Evolutionary conservation across 2,797 vertebrate species (phyloP).

Genomic region (Chaunax sp.): DNA sequence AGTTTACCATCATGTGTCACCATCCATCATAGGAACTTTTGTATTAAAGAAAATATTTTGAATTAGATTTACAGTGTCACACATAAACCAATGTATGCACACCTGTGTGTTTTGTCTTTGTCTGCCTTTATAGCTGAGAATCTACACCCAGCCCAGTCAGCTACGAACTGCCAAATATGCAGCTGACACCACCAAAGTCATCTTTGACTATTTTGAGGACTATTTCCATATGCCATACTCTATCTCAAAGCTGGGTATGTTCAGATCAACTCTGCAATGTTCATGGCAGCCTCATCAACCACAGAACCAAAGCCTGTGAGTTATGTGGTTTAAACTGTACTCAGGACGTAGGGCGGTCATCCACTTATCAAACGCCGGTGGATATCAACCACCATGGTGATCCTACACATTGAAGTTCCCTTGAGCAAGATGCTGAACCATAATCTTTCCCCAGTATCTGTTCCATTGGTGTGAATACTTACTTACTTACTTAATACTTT

Average conservation of each 20-base stretch:
- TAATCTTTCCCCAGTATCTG: no score
- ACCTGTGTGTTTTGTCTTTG: conserved; percentile 1
- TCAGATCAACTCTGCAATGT: background rate
- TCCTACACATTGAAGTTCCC: no score
- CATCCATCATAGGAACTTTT: background rate
- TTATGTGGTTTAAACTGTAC: no score
- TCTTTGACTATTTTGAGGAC: conserved; percentile 93
- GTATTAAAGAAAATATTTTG: background rate
- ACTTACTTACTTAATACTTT: no score
- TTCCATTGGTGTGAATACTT: no score
- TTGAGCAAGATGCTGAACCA: no score
- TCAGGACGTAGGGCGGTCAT: no score
- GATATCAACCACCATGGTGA: no score
- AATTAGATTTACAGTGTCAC: background rate
- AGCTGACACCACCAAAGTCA: conserved; percentile 85
- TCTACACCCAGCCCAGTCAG: conserved; percentile 92
- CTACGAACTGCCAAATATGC: conserved; percentile 88
- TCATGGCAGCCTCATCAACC: background rate
- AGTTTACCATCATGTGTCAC: conserved; percentile 69
- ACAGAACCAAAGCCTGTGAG: background rate
- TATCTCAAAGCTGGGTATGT: conserved; percentile 91
- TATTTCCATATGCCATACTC: conserved; percentile 93
- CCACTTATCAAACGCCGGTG: no score
- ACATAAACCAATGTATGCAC: background rate
- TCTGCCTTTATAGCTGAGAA: conserved; percentile 84